Percentiles rank a stretch among this genome's conserved stretches.
These are phyloP conservation scores for Cecidostiba fungosa DNA, from an alignment of 2,888 invertebrate genomes.

Conservation along the genomic window DNA sequence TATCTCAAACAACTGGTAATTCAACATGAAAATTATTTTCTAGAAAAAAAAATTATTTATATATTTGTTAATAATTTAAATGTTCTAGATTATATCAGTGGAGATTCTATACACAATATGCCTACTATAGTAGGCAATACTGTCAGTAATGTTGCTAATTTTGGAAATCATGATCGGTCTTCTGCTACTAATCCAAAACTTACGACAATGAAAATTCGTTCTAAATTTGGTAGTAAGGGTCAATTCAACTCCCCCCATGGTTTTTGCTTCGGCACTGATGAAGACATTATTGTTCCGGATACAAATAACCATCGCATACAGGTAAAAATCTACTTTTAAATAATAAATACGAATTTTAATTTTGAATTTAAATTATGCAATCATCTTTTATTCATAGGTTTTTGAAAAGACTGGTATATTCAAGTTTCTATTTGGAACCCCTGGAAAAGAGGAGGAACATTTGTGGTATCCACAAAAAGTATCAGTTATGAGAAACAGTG, in stretches of 20 bases:
- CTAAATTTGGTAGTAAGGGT: slow-evolving; percentile 96
- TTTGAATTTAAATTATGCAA: not conserved
- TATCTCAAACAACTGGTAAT: slow-evolving; percentile 79
- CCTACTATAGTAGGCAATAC: slow-evolving; percentile 72
- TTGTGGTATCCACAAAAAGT: slow-evolving; percentile 98
- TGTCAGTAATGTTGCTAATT: slow-evolving; percentile 74
- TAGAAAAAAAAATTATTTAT: no score
- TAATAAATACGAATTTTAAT: not conserved
- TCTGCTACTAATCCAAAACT: slow-evolving; percentile 73
- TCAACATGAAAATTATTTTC: slow-evolving; percentile 31
- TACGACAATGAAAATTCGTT: slow-evolving; percentile 93
- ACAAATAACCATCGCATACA: slow-evolving; percentile 98
- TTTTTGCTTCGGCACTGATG: slow-evolving; percentile 96
- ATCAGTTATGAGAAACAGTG: slow-evolving; percentile 92
- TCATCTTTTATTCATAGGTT: no score
- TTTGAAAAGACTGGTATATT: slow-evolving; percentile 97
- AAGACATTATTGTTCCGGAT: slow-evolving; percentile 97
- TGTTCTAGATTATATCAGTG: slow-evolving; percentile 75
- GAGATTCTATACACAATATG: slow-evolving; percentile 78
- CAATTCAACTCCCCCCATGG: slow-evolving; percentile 99
- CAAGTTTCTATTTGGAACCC: slow-evolving; percentile 96
- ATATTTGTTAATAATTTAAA: slow-evolving; percentile 34
- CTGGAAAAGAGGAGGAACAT: slow-evolving; percentile 97
- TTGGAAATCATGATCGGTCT: slow-evolving; percentile 75
- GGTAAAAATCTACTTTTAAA: slow-evolving; percentile 80